Conservation (phyloP, 2,888 invertebrate genomes). For the Zonitis immaculata region DNA sequence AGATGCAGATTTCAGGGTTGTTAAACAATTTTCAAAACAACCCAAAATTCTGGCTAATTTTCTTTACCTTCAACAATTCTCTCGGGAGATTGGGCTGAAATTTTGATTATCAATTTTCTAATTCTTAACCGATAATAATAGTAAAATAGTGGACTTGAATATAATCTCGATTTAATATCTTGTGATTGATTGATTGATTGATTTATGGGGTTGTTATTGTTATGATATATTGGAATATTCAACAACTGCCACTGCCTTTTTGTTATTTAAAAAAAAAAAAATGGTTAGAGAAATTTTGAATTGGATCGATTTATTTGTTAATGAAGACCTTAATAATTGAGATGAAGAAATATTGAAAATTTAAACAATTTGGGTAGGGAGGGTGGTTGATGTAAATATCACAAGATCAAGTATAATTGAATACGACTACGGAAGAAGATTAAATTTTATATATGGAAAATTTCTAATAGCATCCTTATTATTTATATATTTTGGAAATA, state of each 20-base stretch:
- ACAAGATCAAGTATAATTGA: not conserved
- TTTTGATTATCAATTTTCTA: no score
- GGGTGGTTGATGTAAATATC: not conserved
- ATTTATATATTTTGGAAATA: no score
- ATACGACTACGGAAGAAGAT: not conserved
- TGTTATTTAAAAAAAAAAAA: not conserved
- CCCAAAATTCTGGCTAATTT: constrained; percentile 23
- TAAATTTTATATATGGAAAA: no score
- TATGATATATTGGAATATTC: not conserved
- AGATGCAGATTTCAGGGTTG: constrained; percentile 47
- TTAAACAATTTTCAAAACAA: constrained; percentile 5
- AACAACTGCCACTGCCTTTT: not conserved
- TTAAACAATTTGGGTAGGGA: no score
- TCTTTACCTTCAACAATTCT: constrained; percentile 13
- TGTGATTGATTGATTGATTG: not conserved
- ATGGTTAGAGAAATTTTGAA: not conserved
- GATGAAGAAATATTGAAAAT: no score
- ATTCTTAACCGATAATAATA: no score
- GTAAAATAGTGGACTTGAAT: constrained; percentile 19
- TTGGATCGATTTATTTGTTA: no score
- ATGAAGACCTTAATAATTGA: no score
- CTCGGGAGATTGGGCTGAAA: constrained; percentile 60
- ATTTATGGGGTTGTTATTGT: not conserved
- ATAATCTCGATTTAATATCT: no score
- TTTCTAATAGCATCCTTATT: not conserved